Conservation (phyloP, 2,888 invertebrate genomes). For the Calameuta pallipes region DNA sequence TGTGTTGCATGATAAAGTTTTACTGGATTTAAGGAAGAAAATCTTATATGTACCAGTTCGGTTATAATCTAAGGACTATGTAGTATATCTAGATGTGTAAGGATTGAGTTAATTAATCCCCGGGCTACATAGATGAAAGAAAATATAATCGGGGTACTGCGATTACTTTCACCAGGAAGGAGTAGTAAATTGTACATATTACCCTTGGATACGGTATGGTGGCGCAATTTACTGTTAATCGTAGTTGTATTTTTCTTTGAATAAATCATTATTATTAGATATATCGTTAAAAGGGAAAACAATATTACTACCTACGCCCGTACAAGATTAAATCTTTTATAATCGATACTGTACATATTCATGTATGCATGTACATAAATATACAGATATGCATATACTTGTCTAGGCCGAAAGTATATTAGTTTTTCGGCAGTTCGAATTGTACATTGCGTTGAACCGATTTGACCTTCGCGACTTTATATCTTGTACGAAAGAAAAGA, state of each 20-base stretch:
- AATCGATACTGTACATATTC: background rate
- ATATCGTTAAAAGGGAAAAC: slow-evolving; percentile 28
- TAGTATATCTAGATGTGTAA: slow-evolving; percentile 13
- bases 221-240: slow-evolving; percentile 59
- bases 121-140: slow-evolving; percentile 12
- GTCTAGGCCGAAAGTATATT: background rate
- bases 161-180: slow-evolving; percentile 29
- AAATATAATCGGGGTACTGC: slow-evolving; percentile 11
- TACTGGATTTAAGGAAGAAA: slow-evolving; percentile 37
- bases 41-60: slow-evolving; percentile 43
- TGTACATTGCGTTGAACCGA: too few relatives aligned
- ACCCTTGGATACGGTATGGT: slow-evolving; percentile 52
- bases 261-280: slow-evolving; percentile 58
- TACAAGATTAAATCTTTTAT: slow-evolving; percentile 1
- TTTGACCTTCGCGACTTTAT: too few relatives aligned
- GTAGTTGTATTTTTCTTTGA: slow-evolving; percentile 62
- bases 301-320: slow-evolving; percentile 9
- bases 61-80: slow-evolving; percentile 41
- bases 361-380: background rate
- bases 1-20: slow-evolving; percentile 37
- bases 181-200: slow-evolving; percentile 57
- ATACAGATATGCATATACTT: background rate
- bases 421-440: background rate
- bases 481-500: too few relatives aligned
- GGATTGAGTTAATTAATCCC: slow-evolving; percentile 25